A percentile compares a stretch with the other conserved stretches of the same genome.
Evolutionary conservation across 1,140 invertebrate genomes (phyloP).

Genomic region (Rhagoletis zephyria): DNA sequence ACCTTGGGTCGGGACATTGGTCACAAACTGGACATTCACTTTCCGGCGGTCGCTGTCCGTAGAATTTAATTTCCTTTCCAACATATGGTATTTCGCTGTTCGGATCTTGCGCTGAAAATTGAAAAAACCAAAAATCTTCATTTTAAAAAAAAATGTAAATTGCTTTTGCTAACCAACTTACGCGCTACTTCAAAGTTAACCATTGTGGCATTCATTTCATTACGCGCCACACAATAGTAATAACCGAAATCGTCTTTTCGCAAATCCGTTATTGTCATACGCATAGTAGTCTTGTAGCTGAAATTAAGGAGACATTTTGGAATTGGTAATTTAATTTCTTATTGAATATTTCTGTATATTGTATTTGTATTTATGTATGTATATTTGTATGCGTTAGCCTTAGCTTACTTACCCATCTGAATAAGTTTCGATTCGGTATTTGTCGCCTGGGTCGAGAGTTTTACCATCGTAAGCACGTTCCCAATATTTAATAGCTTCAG

Average conservation of each 20-base stretch:
- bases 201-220: conserved; percentile 83
- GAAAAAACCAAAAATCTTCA: background rate
- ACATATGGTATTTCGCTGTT: conserved; percentile 71
- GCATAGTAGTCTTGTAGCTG: conserved; percentile 76
- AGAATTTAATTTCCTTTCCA: conserved; percentile 73
- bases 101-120: conserved; percentile 67
- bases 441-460: conserved; percentile 80
- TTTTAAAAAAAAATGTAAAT: too few species aligned
- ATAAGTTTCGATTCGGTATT: conserved; percentile 80
- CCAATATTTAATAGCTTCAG: conserved; percentile 89
- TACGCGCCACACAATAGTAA: conserved; percentile 89
- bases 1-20: conserved; percentile 76
- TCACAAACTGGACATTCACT: conserved; percentile 77
- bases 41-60: conserved; percentile 76
- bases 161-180: conserved; percentile 71
- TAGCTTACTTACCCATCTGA: conserved; percentile 69
- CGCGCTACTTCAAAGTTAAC: conserved; percentile 84
- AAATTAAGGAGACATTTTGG: background rate
- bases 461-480: conserved; percentile 82
- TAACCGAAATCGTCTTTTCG: conserved; percentile 79
- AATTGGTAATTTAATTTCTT: background rate
- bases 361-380: background rate
- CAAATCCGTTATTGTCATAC: conserved; percentile 82
- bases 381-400: conserved; percentile 18
- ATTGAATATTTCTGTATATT: background rate